Base-by-base conservation (phyloP, 2,113 vertebrate genomes). In the Notothenia rossii region DNA sequence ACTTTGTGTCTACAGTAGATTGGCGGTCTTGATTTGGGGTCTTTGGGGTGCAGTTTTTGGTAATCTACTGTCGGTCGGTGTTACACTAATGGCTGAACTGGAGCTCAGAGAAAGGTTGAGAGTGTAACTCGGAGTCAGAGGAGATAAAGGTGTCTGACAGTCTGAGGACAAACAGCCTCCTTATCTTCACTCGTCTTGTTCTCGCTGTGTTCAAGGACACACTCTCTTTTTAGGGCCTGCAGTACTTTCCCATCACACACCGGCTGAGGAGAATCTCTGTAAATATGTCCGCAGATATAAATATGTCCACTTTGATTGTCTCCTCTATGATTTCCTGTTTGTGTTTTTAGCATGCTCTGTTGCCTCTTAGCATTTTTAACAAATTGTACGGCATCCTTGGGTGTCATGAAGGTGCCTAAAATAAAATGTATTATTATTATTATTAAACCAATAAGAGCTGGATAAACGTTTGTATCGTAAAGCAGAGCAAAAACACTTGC, bases 201-300 rank as follows among this genome's bases (percentile, higher is more conserved):
- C 46, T 55, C 55, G 43, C 65, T 66, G 60, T 74, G 66, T 29
- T 66, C 84, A 84, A 86, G 89, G 87, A 69, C 80, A 77, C 1
- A 40, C 36, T 40, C 36, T 40, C 36, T 40, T 40, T 61, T 54
- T 78, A 29, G 70, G 66, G 67, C 72, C 67, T 73, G 51, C 75
- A 86, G 87, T 90, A 90, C 71, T 94, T 93, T 93, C 92, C 91
- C 92, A 94, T 92, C 85, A 84, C 89, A 86, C 51, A 33, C 50
- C 29, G 66, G 70, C 68, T n/a, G 72, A 59, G 54, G 69, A 82
- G 69, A 65, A 4, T 54, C 59, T 54, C 51, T 59, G 68, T 74
- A 68, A 69, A 25, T 50, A 63, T 49, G 40, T 45, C 63, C 8
- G 50, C 3, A 20, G 53, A 25, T 29, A 29, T 29, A 29, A 29